These are phyloP conservation scores for Megaleporinus macrocephalus DNA, from an alignment of 2,113 vertebrate genomes.

Conservation along the genomic window DNA sequence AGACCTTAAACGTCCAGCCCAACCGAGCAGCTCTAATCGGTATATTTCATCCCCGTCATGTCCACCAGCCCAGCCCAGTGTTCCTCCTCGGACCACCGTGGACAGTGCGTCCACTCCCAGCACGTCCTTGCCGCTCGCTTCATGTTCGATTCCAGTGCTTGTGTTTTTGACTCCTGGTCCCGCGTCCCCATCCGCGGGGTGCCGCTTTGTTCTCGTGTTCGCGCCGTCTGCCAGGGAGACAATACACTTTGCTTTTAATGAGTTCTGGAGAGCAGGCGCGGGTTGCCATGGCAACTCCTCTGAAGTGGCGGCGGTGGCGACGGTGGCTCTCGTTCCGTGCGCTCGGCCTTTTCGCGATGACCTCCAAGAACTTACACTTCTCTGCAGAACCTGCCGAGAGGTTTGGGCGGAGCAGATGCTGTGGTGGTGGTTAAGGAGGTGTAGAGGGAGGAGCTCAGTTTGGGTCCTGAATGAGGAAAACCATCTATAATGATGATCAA, in stretches of 20 bases:
- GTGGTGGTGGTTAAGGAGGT: no score
- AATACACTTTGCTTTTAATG: slow-evolving; percentile 48
- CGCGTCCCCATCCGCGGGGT: not conserved
- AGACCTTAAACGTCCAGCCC: slow-evolving; percentile 8
- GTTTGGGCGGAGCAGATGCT: no score
- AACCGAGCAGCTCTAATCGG: no score
- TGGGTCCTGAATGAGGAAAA: no score
- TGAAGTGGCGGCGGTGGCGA: not conserved
- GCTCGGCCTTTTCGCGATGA: not conserved
- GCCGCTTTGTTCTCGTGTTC: not conserved
- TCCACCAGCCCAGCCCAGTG: not conserved
- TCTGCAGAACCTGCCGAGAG: no score
- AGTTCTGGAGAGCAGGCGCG: slow-evolving; percentile 43
- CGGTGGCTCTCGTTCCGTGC: not conserved
- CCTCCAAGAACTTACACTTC: not conserved
- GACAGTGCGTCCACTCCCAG: not conserved
- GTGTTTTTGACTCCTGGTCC: not conserved
- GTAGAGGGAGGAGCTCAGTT: no score
- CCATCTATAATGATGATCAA: no score
- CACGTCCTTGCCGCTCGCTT: no score
- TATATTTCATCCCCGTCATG: not conserved
- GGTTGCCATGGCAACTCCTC: slow-evolving; percentile 58
- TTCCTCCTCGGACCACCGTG: not conserved
- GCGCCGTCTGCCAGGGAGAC: not conserved
- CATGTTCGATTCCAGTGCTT: not conserved